Base-by-base conservation (phyloP, 2,888 invertebrate species). In the Argynnis bischoffii region DNA sequence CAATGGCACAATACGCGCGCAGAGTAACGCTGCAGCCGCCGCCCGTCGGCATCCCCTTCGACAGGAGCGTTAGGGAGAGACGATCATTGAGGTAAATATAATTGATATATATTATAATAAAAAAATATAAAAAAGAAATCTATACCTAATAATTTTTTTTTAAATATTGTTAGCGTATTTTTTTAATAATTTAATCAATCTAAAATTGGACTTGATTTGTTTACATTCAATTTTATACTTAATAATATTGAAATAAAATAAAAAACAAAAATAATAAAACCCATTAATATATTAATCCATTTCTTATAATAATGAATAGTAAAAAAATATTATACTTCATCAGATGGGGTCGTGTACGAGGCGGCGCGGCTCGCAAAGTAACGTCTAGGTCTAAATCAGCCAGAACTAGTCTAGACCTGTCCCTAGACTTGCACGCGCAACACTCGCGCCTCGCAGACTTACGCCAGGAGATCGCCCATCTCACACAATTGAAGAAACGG, bases 381-480 rank as follows among this genome's bases (percentile, higher is more conserved):
- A 66, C 75, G 35, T 53, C 94, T 57, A 94, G 94, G 1, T 54
- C 61, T 61, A 64, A 64, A 6, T 94, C 95, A 46, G 94, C 96
- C 46, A 94, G 98, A 76, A 99, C 99, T 1, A 98, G 98, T 1
- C 94, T 99, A 63, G 99, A 99, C 88, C 94, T 99, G 74, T 96
- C 98, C 82, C 93, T 99, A 72, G 99, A 99, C 89, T 94, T 98
- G 76, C 96, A 96, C 86, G 99, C 99, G 65, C 98, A 98, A 81
- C 97, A 98, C 87, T 95, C 96, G 15, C 94, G 97, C 68, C 92
- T 98, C 64, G 95, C 95, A 73, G 96, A 97, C 79, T 94, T 98
- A 56, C 95, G 97, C 76, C 96, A 96, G 74, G 98, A 99, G 92
- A 95, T 99, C 76, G 92, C 94, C 69, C 95, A 97, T 82, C 93